A percentile compares a stretch with the other conserved stretches of the same genome.
Conservation (phyloP, 2,113 vertebrate species). For the Misgurnus anguillicaudatus region DNA sequence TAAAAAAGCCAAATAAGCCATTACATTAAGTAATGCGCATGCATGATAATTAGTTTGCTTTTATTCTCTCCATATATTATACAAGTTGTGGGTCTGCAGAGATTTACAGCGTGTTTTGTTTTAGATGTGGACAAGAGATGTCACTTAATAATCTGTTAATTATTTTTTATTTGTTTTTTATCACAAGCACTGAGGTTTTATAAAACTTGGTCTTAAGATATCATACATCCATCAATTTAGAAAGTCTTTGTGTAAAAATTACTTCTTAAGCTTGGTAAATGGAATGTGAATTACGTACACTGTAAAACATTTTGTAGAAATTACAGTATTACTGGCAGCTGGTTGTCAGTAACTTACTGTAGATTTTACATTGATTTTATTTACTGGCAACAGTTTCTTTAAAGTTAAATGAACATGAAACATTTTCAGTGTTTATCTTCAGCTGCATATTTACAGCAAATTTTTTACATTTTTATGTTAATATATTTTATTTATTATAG, state of each 20-base stretch:
- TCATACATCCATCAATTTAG: not conserved
- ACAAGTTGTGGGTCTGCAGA: not conserved
- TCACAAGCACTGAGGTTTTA: not conserved
- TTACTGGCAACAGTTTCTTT: no score
- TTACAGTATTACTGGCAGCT: no score
- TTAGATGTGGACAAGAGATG: not conserved
- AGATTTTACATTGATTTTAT: no score
- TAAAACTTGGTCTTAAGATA: constrained; percentile 1
- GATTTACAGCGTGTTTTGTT: not conserved
- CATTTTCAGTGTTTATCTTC: constrained; percentile 8
- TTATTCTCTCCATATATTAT: not conserved
- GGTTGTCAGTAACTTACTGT: no score
- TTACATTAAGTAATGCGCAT: not conserved
- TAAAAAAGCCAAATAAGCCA: constrained; percentile 2
- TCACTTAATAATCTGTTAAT: not conserved
- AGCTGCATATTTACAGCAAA: no score
- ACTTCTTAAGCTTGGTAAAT: constrained; percentile 11
- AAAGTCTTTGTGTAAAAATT: not conserved
- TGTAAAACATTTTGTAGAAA: no score
- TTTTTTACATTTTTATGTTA: no score
- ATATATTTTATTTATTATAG: not conserved
- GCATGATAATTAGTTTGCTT: not conserved
- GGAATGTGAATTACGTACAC: not conserved
- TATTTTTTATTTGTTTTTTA: not conserved
- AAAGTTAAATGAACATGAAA: no score